Base-by-base conservation (phyloP, 2,888 invertebrate species). In the Patella depressa region DNA sequence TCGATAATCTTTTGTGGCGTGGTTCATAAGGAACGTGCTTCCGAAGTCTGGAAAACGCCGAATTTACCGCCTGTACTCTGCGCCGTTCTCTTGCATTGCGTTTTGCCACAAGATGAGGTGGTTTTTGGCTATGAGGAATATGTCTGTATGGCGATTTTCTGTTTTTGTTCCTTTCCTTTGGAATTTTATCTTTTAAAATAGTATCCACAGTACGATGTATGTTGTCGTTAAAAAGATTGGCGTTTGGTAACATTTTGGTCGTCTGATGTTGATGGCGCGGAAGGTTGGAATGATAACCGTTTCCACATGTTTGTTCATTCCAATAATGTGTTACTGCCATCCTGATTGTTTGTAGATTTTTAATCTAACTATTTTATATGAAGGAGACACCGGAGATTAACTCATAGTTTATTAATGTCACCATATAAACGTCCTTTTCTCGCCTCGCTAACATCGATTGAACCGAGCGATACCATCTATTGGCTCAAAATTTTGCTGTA, bases 51-150 rank as follows among this genome's bases (percentile, higher is more conserved):
- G 92, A 88, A 90, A 94, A 94, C 57, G 94, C 94, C 78, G 90
- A 92, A 90, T 94, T 94, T 81, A 94, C 94, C 17, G 94, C 94
- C 88, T 94, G 93, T 53, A 94, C 94, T 80, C 94, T 91, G 78
- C 93, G 91, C 84, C 94, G 89, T 90, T 94, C 94, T 73, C 94
- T 90, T 9, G 94, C 94, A 88, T 94, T 94, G 78, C 94, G 87
- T 79, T 92, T 86, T 19, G 93, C 94, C 78, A 94, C 94, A 79
- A 94, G 91, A 87, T 93, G 93, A 29, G 93, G 93, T 15, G 94
- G 93, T 86, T 93, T 94, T 84, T 94, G 93, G 77, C 92, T 91
- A 86, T 92, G 92, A 17, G 90, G 89, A 34, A 90, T 84, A 82
- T 91, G 90, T 72, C 89, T 89, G 82, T 90, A 90, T 11, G 84